Evolutionary conservation across 2,888 invertebrate genomes (phyloP).

Genomic region (Caenorhabditis sp.): DNA sequence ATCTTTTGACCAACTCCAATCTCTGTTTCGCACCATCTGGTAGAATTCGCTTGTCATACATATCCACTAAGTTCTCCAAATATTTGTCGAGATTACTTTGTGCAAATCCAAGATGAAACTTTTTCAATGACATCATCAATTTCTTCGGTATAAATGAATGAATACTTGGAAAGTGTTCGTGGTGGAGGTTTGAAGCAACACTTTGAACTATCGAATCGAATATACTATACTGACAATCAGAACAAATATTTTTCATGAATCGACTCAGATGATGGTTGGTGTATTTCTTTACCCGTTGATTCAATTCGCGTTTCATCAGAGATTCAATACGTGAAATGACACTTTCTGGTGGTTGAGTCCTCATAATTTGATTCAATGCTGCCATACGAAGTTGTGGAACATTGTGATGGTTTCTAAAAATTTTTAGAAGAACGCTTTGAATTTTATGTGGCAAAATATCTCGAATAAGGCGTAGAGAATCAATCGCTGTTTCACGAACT

Average conservation of each 20-base stretch:
- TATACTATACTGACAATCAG: slow-evolving; percentile 22
- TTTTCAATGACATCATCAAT: slow-evolving; percentile 38
- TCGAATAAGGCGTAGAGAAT: slow-evolving; percentile 56
- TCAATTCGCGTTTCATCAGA: slow-evolving; percentile 49
- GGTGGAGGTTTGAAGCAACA: slow-evolving; percentile 39
- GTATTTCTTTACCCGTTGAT: slow-evolving; percentile 57
- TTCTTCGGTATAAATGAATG: slow-evolving; percentile 45
- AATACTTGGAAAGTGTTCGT: slow-evolving; percentile 41
- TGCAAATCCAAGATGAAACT: slow-evolving; percentile 49
- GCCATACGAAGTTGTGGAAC: slow-evolving; percentile 58
- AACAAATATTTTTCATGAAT: slow-evolving; percentile 30
- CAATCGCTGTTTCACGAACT: slow-evolving; percentile 61
- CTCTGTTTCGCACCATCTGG: slow-evolving; percentile 35
- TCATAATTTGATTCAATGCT: slow-evolving; percentile 56
- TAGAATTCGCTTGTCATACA: slow-evolving; percentile 31
- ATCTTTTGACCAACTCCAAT: slow-evolving; percentile 50
- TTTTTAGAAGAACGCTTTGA: slow-evolving; percentile 57
- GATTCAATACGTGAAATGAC: slow-evolving; percentile 57
- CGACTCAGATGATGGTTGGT: slow-evolving; percentile 47
- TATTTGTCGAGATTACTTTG: slow-evolving; percentile 50
- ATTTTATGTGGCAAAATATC: slow-evolving; percentile 44
- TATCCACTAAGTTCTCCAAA: slow-evolving; percentile 14
- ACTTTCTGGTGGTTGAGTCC: slow-evolving; percentile 48
- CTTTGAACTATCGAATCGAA: slow-evolving; percentile 16
- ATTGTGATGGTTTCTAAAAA: slow-evolving; percentile 58